Evolutionary conservation across 64 coral and sea anemone species (phyloP).

Genomic region (Montipora cactus): DNA sequence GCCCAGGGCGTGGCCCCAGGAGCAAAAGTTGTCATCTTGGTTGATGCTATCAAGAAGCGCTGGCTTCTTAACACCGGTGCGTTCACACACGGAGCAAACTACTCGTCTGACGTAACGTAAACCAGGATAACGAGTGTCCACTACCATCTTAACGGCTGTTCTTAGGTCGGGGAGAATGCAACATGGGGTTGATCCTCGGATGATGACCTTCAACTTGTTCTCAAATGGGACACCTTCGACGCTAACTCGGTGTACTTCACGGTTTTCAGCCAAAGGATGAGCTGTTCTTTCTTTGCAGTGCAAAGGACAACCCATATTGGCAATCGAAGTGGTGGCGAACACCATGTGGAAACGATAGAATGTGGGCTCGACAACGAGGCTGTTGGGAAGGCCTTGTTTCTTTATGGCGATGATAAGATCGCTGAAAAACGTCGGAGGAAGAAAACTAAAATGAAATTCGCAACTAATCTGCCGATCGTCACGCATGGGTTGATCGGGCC

Average conservation of each 20-base stretch:
- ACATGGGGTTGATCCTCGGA: slow-evolving; percentile 72
- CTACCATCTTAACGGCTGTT: slow-evolving; percentile 63
- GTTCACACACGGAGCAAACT: slow-evolving; percentile 74
- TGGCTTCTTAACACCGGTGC: slow-evolving; percentile 61
- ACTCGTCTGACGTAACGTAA: slow-evolving; percentile 58
- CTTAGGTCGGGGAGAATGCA: slow-evolving; percentile 83
- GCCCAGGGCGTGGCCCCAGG: slow-evolving; percentile 72
- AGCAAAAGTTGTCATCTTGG: slow-evolving; percentile 56
- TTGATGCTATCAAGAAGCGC: slow-evolving; percentile 43
- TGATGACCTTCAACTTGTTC: slow-evolving; percentile 60
- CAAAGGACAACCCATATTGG: slow-evolving; percentile 49
- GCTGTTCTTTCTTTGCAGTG: slow-evolving; percentile 19
- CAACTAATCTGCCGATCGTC: slow-evolving; percentile 70
- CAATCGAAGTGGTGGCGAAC: slow-evolving; percentile 65
- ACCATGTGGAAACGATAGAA: slow-evolving; percentile 83
- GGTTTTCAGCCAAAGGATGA: slow-evolving; percentile 53
- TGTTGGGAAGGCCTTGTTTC: slow-evolving; percentile 23
- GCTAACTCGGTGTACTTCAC: slow-evolving; percentile 59
- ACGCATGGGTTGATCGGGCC: slow-evolving; percentile 59
- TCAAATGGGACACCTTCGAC: slow-evolving; percentile 72
- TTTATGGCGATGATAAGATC: slow-evolving; percentile 65
- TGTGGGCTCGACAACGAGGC: slow-evolving; percentile 46
- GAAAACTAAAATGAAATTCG: slow-evolving; percentile 84
- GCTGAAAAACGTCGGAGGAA: slow-evolving; percentile 90
- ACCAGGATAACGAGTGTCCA: slow-evolving; percentile 80